Evolutionary conservation across 2,113 vertebrate genomes (phyloP), one percentile per base, ranked within the genome.

Genomic region (Andinoacara biseriatus): DNA sequence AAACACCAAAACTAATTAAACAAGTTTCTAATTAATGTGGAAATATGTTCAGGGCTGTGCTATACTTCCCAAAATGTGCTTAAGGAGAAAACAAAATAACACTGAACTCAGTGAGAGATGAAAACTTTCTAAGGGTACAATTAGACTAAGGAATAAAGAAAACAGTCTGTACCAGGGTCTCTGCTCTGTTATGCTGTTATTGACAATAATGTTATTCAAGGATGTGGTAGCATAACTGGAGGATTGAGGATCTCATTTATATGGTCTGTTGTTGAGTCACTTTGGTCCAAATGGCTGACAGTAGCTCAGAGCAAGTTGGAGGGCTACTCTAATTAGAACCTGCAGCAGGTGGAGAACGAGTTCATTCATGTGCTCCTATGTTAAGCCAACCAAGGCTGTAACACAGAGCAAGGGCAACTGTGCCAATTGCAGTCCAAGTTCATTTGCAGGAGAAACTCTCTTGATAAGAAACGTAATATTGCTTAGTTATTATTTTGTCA

Each of bases 121-220:
- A 22, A 72, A 82, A 80, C 24, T 63, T 90, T 85, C 76, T 60
- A 35, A 80, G 72, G 72, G 80, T 22, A 52, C 82, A 85, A 76
- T 83, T 80, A 24, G 52, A 56, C 14, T 29, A 10, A 26, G 7
- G 69, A 74, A 7, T 24, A 22, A 58, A 46, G 15, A 40, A 7
- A 76, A 26, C 2, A 20, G 46, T 29, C 35, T 2, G 1, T 24
- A 2, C 33, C n/a, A 38, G 17, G 38, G 22, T 49, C 20, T 26
- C 35, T 69, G 17, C 38, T 43, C 11, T 74, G 26, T 59, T 52
- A n/a, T 46, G 4, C 43, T 15, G 43, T 46, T 49, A 49, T 49
- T 49, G 46, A 49, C 4, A 5, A 49, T 69, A 69, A 69, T 49
- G 18, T 60, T 76, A 0, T 31, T 76, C 75, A 60, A 29, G 58